Evolutionary conservation across 2,113 vertebrate genomes (phyloP).

Genomic region (Dissostichus mawsoni): DNA sequence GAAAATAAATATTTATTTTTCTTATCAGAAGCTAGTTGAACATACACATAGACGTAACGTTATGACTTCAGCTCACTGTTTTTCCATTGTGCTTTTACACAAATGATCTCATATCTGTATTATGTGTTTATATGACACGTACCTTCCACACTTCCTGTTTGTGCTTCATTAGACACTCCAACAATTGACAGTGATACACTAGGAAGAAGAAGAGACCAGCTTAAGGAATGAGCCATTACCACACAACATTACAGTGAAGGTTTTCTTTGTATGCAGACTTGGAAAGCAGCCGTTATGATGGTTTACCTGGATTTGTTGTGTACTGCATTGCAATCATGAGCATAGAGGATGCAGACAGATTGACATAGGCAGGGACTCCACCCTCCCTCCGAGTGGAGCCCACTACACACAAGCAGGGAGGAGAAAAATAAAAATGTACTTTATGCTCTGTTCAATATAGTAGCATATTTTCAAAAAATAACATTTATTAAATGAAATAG

Average conservation of each 20-base stretch:
- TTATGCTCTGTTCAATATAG: not conserved
- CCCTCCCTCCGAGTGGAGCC: conserved; percentile 96
- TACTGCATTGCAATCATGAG: conserved; percentile 99
- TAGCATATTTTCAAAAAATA: not conserved
- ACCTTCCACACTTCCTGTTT: conserved; percentile 99
- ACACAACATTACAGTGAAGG: not conserved
- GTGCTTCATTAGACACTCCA: conserved; percentile 99
- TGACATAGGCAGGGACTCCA: conserved; percentile 94
- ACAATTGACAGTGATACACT: conserved; percentile 99
- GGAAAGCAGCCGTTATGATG: not conserved
- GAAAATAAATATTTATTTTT: no score
- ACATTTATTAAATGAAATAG: not conserved
- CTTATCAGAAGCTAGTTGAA: no score
- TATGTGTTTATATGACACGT: conserved; percentile 58
- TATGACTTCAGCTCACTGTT: not conserved
- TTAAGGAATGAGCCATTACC: not conserved
- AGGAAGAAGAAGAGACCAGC: conserved; percentile 42
- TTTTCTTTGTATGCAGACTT: not conserved
- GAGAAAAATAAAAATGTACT: conserved; percentile 19
- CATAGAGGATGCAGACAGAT: conserved; percentile 98
- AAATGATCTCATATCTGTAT: not conserved
- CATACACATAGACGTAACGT: no score
- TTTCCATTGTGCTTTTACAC: not conserved
- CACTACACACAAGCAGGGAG: conserved; percentile 82
- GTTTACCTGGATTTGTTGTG: conserved; percentile 95